Conservation (phyloP, 2,888 invertebrate species). For the Steinernema hermaphroditum region DNA sequence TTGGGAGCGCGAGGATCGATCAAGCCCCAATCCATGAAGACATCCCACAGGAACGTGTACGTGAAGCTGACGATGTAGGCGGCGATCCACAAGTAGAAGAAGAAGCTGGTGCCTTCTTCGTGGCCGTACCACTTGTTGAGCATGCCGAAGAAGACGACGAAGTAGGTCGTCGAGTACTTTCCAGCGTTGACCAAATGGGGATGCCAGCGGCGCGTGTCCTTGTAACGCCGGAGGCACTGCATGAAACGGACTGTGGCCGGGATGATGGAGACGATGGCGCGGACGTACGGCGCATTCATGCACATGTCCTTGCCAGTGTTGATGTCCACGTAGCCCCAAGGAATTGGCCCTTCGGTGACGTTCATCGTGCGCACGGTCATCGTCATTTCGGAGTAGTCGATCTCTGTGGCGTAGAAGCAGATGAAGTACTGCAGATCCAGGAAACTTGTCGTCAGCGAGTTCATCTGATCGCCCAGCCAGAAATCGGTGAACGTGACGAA, state of each 20-base stretch:
- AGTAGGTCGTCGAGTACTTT: conserved; percentile 94
- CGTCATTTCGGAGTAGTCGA: conserved; percentile 60
- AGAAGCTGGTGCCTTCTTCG: conserved; percentile 51
- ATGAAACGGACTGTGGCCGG: conserved; percentile 98
- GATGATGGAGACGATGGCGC: conserved; percentile 84
- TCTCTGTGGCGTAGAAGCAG: conserved; percentile 79
- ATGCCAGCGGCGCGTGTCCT: conserved; percentile 88
- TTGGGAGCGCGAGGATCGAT: conserved; percentile 81
- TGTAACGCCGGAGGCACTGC: conserved; percentile 90
- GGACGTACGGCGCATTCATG: conserved; percentile 74
- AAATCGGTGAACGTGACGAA: conserved; percentile 71
- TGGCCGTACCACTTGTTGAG: conserved; percentile 74
- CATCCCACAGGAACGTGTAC: conserved; percentile 88
- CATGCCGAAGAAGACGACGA: conserved; percentile 80
- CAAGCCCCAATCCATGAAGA: conserved; percentile 87
- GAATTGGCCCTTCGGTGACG: conserved; percentile 57
- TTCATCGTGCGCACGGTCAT: conserved; percentile 57
- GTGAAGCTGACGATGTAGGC: conserved; percentile 80
- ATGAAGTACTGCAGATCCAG: conserved; percentile 90
- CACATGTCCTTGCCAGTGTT: conserved; percentile 70
- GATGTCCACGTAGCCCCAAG: conserved; percentile 65
- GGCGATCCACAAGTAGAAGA: conserved; percentile 77
- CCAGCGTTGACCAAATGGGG: conserved; percentile 91
- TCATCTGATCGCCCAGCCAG: conserved; percentile 73
- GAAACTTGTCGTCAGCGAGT: conserved; percentile 85